Conservation (phyloP, 2,797 vertebrate genomes). For the Selene dorsalis region DNA sequence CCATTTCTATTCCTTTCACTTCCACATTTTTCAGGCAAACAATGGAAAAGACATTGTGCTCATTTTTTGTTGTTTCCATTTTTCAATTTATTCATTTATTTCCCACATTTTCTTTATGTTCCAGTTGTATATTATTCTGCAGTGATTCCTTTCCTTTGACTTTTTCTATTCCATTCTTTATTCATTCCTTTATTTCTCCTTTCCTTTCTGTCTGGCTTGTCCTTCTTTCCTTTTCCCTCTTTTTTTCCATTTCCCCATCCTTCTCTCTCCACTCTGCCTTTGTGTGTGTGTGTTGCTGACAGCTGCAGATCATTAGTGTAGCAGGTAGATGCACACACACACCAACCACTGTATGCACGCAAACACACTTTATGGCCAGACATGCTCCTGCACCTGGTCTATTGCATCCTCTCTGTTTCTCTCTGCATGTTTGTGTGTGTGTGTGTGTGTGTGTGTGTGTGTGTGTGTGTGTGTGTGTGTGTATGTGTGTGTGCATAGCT, state of each 20-base stretch:
- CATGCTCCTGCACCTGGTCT: slow-evolving; percentile 66
- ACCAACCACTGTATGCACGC: slow-evolving; percentile 30
- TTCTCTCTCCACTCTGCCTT: neutral
- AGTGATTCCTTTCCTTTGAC: neutral
- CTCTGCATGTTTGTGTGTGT: slow-evolving; percentile 11
- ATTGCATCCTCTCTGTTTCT: slow-evolving; percentile 12
- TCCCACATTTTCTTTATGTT: neutral
- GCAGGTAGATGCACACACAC: slow-evolving; percentile 70
- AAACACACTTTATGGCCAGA: slow-evolving; percentile 48
- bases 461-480: slow-evolving; percentile 14
- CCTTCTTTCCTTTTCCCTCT: neutral
- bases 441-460: slow-evolving; percentile 26
- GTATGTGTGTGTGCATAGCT: slow-evolving; percentile 23
- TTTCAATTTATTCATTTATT: neutral
- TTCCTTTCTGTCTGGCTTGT: neutral
- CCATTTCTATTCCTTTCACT: neutral
- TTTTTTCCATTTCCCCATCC: neutral
- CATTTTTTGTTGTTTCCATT: neutral
- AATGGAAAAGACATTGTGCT: neutral
- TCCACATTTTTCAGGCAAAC: neutral
- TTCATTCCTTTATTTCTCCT: neutral
- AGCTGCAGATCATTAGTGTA: slow-evolving; percentile 82
- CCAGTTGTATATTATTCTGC: neutral
- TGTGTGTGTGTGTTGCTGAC: slow-evolving; percentile 63
- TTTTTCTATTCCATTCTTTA: neutral